Evolutionary conservation across 2,113 vertebrate genomes (phyloP).

Genomic region (Hyla sarda): DNA sequence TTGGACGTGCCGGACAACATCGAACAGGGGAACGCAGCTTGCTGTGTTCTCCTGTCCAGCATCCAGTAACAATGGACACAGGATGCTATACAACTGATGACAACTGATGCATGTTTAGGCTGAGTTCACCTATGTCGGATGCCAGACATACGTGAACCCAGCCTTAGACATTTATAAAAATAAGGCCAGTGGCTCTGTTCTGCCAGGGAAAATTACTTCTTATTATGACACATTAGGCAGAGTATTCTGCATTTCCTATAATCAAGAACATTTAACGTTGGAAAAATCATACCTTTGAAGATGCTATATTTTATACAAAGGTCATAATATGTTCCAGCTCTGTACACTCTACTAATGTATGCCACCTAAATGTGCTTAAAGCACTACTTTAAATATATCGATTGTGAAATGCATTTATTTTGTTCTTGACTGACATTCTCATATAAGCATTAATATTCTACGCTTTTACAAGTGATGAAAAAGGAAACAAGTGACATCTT

Average conservation of each 20-base stretch:
- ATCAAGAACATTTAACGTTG: neutral
- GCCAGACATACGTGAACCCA: no score
- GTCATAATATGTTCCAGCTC: neutral
- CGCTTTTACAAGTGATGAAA: neutral
- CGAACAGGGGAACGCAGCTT: no score
- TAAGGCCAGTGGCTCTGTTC: neutral
- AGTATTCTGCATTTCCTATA: neutral
- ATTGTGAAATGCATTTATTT: neutral
- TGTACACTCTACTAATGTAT: neutral
- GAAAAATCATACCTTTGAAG: neutral
- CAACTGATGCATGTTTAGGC: no score
- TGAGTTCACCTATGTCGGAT: no score
- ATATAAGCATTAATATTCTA: neutral
- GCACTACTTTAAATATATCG: neutral
- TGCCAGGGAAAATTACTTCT: neutral
- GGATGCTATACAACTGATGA: no score
- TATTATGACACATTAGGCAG: neutral
- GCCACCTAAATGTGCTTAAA: neutral
- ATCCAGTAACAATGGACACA: no score
- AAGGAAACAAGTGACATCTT: neutral
- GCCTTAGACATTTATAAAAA: neutral
- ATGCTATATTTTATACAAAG: constrained; percentile 6
- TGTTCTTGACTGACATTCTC: neutral
- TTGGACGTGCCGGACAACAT: no score
- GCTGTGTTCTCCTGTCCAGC: no score